A percentile compares a stretch with the other conserved stretches of the same genome.
Conservation (phyloP, 2,888 invertebrate species). For the Eupelmus urozonus region DNA sequence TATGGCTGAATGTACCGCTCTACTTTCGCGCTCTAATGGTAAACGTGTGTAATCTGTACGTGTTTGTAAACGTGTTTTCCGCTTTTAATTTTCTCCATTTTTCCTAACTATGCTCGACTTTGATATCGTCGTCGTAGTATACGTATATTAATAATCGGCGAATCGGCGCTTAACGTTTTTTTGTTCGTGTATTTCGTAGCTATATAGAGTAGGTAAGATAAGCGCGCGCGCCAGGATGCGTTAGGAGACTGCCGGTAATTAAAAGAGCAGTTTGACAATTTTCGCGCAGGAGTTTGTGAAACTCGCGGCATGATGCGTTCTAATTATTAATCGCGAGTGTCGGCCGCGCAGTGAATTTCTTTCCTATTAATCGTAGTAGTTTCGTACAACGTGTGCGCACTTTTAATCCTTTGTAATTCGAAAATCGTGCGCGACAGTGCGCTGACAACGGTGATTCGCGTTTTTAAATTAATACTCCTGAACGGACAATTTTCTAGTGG, state of each 20-base stretch:
- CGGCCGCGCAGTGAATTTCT: not conserved
- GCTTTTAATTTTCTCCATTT: conserved; percentile 11
- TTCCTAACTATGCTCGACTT: not conserved
- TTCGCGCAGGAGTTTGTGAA: conserved; percentile 30
- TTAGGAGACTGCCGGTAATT: conserved; percentile 45
- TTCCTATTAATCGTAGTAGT: conserved; percentile 28
- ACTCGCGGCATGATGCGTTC: not conserved
- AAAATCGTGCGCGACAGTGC: conserved; percentile 20
- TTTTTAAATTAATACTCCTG: not conserved
- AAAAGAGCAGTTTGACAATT: too few species aligned
- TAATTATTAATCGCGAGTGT: not conserved
- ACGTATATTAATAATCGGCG: conserved; percentile 1
- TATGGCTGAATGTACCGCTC: conserved; percentile 51
- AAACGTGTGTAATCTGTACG: not conserved
- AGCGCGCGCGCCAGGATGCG: conserved; percentile 23
- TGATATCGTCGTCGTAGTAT: too few species aligned
- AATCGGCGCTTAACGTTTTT: conserved; percentile 1
- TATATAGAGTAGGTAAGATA: conserved; percentile 3
- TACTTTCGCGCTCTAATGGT: conserved; percentile 32
- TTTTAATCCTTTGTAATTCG: conserved; percentile 10
- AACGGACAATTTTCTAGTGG: not conserved
- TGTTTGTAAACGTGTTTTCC: not conserved
- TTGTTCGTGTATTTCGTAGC: conserved; percentile 21
- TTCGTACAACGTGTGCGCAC: not conserved
- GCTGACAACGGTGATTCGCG: conserved; percentile 5